Base-by-base conservation (phyloP, 2,888 invertebrate genomes). In the Lasioglossum malachurum region DNA sequence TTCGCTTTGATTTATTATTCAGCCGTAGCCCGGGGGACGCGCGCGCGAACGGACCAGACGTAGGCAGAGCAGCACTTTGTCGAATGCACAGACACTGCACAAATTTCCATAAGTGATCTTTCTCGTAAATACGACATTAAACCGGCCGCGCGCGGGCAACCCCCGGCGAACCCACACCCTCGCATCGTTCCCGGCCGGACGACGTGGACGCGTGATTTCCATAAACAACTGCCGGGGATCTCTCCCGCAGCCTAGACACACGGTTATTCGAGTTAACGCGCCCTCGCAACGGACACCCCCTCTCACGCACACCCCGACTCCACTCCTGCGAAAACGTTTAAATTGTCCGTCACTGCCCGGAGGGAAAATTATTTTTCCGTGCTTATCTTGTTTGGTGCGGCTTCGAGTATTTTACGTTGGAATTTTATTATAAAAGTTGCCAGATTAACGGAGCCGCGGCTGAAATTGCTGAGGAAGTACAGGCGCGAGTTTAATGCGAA, bases 1-100 rank as follows among this genome's bases (percentile, higher is more conserved):
- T 85, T 85, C 84, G 41, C 84, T 85, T 85, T 85, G 84, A 84
- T 85, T 85, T 85, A 85, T 84, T 73, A 85, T 85, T 84, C 78
- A 73, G 38, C 27, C 67, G 78, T 1, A 38, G 53, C n/a, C 31
- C 31, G 16, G 31, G 31, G 64, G 23, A 14, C 16, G 10, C 41
- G 14, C 41, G 14, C 41, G 73, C 67, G 35, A 64, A 10, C 35
- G 35, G 67, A 16, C 49, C 84, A 73, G 41, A 84, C 84, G 44
- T 44, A 46, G 14, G 16, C 78, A 72, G 71, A 71, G 69, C 49
- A 67, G 72, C 75, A 85, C 84, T 85, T 85, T 85, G 84, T 85
- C 84, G 67, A 73, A 73, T 73, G 74, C 74, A 84, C 84, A 79
- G 84, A 57, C 71, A 69, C 64, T 75, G 75, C 75, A 46, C 78